A percentile compares a stretch with the other conserved stretches of the same genome.
These are phyloP conservation scores for Ptilodon capucinus DNA, from an alignment of 2,888 invertebrate genomes.

Conservation along the genomic window DNA sequence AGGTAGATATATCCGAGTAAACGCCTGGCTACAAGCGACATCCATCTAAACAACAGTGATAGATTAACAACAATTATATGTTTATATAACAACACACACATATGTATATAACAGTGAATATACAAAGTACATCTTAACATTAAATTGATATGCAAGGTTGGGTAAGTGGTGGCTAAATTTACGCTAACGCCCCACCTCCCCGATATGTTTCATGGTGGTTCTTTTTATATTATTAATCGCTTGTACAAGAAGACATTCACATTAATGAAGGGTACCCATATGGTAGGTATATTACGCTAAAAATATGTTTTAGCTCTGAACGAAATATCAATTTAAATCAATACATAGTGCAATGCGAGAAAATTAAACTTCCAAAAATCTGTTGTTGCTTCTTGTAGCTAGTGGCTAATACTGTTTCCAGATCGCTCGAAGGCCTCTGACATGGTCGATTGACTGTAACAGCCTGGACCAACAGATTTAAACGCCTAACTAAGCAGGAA, in stretches of 20 bases:
- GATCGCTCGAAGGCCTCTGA: too few relatives aligned
- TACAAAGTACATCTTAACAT: constrained; percentile 48
- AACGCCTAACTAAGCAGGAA: too few relatives aligned
- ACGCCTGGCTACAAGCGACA: constrained; percentile 25
- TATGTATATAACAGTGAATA: constrained; percentile 40
- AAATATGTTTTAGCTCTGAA: too few relatives aligned
- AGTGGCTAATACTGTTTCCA: too few relatives aligned
- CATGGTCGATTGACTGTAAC: too few relatives aligned
- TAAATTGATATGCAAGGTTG: constrained; percentile 68
- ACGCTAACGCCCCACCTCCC: constrained; percentile 34
- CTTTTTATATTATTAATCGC: constrained; percentile 30
- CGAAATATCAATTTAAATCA: not conserved
- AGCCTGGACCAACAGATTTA: too few relatives aligned
- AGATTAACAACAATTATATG: constrained; percentile 41
- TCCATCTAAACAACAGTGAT: constrained; percentile 41
- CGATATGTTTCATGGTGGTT: constrained; percentile 69
- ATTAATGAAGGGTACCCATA: too few relatives aligned
- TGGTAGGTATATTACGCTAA: too few relatives aligned
- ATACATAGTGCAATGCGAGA: not conserved
- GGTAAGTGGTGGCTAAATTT: constrained; percentile 40
- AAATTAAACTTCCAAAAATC: too few relatives aligned
- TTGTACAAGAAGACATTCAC: constrained; percentile 4
- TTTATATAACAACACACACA: constrained; percentile 39
- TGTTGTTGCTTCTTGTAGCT: too few relatives aligned
- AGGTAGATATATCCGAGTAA: not conserved